phyloP scores from a whole-genome alignment of 2,113 vertebrate species.

The Pomatorhinus ruficollis region DNA sequence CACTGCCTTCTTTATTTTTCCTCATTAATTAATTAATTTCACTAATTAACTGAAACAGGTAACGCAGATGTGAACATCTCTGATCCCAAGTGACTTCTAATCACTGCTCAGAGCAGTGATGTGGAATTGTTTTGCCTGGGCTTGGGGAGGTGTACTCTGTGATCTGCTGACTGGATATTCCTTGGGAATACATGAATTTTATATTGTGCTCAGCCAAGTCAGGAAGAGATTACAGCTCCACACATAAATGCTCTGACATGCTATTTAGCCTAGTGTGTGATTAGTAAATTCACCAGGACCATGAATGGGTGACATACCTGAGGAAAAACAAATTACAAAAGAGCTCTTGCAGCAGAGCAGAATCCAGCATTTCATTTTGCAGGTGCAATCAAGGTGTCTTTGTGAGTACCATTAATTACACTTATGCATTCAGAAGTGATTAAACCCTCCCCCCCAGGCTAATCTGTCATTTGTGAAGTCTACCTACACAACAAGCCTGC shows the following conservation, averaged over 20 bases:
- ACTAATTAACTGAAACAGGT: neutral
- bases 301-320: neutral
- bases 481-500: neutral
- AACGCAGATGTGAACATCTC: neutral
- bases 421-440: conserved; percentile 1
- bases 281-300: neutral
- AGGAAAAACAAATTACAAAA: neutral
- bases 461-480: neutral
- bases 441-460: neutral
- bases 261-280: neutral
- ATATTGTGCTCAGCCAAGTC: neutral
- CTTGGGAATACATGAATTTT: neutral
- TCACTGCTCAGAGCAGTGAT: neutral
- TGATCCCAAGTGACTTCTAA: neutral
- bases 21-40: neutral
- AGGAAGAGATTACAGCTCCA: neutral
- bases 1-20: neutral
- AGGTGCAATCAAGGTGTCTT: conserved; percentile 47
- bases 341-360: neutral
- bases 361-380: conserved; percentile 1
- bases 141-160: neutral
- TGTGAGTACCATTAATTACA: conserved; percentile 65
- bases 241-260: neutral
- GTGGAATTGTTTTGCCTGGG: neutral
- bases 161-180: neutral